These are phyloP conservation scores for Sylvietta virens DNA, from an alignment of 2,113 vertebrate genomes.

Conservation along the genomic window DNA sequence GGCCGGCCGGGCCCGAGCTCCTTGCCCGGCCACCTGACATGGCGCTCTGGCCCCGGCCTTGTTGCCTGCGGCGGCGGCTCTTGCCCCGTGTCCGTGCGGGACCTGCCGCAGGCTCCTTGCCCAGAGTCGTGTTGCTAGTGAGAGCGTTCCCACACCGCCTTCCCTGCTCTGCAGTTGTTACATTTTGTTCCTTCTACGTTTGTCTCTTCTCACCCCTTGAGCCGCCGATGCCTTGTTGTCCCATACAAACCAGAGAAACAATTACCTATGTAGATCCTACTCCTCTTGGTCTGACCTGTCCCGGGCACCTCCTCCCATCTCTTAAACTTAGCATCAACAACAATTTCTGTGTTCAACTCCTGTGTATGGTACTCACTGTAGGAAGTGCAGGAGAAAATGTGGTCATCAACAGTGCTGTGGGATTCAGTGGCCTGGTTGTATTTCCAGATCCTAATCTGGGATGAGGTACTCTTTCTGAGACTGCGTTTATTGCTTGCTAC, in stretches of 20 bases:
- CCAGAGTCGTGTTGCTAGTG: too few relatives aligned
- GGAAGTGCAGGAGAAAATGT: not conserved
- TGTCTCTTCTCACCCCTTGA: not conserved
- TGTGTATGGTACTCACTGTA: not conserved
- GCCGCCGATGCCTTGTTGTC: not conserved
- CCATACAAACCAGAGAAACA: not conserved
- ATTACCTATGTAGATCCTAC: not conserved
- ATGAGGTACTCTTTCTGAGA: not conserved
- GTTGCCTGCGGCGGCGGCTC: not conserved
- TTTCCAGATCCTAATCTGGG: not conserved
- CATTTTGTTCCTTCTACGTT: not conserved
- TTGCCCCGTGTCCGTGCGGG: not conserved
- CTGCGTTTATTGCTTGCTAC: not conserved
- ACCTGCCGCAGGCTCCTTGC: not conserved
- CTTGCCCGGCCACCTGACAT: not conserved
- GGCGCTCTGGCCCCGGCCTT: not conserved
- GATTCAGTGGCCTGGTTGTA: not conserved
- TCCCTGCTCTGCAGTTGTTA: not conserved
- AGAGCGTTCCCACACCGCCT: too few relatives aligned
- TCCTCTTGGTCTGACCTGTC: not conserved
- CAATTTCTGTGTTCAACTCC: not conserved
- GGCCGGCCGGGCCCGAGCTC: not conserved
- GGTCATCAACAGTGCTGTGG: accelerated
- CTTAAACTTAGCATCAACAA: not conserved
- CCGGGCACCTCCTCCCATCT: not conserved